Evolutionary conservation across 2,888 invertebrate species (phyloP).

Genomic region (Molorchus minor): DNA sequence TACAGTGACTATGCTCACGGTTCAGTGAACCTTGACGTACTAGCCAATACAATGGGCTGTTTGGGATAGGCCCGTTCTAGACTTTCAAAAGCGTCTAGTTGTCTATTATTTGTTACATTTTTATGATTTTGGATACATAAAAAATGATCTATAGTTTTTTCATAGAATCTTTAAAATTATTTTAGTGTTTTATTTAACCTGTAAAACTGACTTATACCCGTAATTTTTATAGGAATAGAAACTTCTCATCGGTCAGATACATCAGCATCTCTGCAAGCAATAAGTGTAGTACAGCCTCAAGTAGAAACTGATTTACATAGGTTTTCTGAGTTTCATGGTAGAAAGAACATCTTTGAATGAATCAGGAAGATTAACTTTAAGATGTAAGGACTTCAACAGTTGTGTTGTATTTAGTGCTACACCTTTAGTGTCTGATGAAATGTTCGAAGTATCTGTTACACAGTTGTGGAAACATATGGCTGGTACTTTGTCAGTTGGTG

Average conservation of each 20-base stretch:
- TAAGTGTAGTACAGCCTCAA: conserved; percentile 52
- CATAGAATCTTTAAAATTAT: neutral
- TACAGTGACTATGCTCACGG: no score
- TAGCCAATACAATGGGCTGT: no score
- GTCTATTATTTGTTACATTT: no score
- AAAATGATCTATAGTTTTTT: no score
- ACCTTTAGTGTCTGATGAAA: conserved; percentile 76
- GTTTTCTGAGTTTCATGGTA: conserved; percentile 74
- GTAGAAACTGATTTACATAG: conserved; percentile 59
- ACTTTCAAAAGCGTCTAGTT: no score
- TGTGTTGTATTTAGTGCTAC: conserved; percentile 76
- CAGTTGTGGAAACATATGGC: conserved; percentile 72
- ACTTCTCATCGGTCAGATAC: conserved; percentile 56
- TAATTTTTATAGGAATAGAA: conserved; percentile 32
- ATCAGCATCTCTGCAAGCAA: conserved; percentile 58
- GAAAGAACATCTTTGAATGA: conserved; percentile 75
- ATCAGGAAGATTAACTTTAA: conserved; percentile 65
- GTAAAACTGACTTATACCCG: neutral
- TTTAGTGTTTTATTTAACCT: neutral
- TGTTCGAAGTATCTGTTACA: conserved; percentile 80
- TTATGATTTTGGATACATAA: no score
- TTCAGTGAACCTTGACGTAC: no score
- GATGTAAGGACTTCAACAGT: conserved; percentile 66
- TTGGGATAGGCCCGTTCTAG: no score
- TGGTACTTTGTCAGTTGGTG: conserved; percentile 79